Conservation (phyloP, 2,113 vertebrate genomes). For the Tachysurus fulvidraco region DNA sequence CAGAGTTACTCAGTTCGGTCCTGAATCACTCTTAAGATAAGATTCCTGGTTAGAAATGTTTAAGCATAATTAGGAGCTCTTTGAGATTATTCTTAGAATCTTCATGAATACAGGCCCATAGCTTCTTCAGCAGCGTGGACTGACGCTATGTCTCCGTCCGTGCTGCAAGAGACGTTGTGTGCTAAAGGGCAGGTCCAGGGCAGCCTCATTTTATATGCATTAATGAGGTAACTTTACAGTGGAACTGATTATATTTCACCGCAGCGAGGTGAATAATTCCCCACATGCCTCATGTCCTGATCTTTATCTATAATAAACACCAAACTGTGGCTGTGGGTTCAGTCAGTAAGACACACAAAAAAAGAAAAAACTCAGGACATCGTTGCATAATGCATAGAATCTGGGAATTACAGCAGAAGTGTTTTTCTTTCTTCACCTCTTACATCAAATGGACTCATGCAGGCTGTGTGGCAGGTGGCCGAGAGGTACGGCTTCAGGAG, state of each 20-base stretch:
- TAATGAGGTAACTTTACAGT: background rate
- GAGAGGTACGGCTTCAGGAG: background rate
- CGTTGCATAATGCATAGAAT: background rate
- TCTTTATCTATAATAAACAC: background rate
- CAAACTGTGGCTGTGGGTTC: background rate
- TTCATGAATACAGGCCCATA: too few relatives aligned
- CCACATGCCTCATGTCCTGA: constrained; percentile 8
- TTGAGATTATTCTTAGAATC: too few relatives aligned
- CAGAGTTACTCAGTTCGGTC: too few relatives aligned
- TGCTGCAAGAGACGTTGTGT: too few relatives aligned
- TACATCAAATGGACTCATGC: background rate
- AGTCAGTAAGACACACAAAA: background rate
- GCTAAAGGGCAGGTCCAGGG: too few relatives aligned
- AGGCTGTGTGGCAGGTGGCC: background rate
- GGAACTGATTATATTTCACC: constrained; percentile 39
- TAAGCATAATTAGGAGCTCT: too few relatives aligned
- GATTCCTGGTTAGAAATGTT: too few relatives aligned
- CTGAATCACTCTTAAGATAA: too few relatives aligned
- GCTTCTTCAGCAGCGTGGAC: too few relatives aligned
- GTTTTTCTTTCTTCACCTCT: background rate
- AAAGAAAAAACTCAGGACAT: background rate
- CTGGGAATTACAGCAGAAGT: background rate
- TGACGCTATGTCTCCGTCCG: too few relatives aligned
- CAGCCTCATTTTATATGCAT: constrained; percentile 12
- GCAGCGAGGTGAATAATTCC: constrained; percentile 35